Evolutionary conservation across 2,113 vertebrate species (phyloP).

Genomic region (Blennius ocellaris): DNA sequence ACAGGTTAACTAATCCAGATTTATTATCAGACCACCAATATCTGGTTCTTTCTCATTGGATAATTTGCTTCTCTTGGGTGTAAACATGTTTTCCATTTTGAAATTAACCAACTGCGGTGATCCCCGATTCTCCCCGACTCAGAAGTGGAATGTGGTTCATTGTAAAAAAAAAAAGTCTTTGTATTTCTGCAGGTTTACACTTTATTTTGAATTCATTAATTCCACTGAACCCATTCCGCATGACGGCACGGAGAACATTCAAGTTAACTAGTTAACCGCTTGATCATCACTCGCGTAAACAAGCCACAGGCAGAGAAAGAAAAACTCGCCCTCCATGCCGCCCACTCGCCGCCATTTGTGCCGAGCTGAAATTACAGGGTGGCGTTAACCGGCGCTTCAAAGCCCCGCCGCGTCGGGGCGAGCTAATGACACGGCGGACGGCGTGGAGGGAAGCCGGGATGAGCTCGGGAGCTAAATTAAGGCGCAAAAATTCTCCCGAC

Average conservation of each 20-base stretch:
- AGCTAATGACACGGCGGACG: constrained; percentile 38
- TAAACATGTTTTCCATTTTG: no score
- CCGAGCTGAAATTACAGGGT: constrained; percentile 34
- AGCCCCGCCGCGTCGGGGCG: constrained; percentile 12
- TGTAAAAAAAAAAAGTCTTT: not conserved
- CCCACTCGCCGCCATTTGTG: constrained; percentile 16
- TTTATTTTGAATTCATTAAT: not conserved
- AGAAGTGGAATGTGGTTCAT: not conserved
- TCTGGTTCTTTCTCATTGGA: not conserved
- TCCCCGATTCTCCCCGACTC: no score
- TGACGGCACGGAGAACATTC: not conserved
- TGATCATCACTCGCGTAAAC: not conserved
- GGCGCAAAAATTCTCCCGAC: not conserved
- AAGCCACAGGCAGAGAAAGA: constrained; percentile 18
- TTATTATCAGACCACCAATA: not conserved
- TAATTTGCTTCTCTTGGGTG: not conserved
- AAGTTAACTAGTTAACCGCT: not conserved
- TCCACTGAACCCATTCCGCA: not conserved
- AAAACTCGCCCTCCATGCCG: not conserved
- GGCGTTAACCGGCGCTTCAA: constrained; percentile 28
- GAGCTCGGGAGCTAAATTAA: constrained; percentile 1
- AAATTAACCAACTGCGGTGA: no score
- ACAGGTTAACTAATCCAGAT: not conserved
- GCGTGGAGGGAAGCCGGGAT: not conserved
- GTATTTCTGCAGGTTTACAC: not conserved